Evolutionary conservation across 1,140 invertebrate genomes (phyloP), one percentile per base, ranked within the genome.

Genomic region (Copidosoma floridanum): DNA sequence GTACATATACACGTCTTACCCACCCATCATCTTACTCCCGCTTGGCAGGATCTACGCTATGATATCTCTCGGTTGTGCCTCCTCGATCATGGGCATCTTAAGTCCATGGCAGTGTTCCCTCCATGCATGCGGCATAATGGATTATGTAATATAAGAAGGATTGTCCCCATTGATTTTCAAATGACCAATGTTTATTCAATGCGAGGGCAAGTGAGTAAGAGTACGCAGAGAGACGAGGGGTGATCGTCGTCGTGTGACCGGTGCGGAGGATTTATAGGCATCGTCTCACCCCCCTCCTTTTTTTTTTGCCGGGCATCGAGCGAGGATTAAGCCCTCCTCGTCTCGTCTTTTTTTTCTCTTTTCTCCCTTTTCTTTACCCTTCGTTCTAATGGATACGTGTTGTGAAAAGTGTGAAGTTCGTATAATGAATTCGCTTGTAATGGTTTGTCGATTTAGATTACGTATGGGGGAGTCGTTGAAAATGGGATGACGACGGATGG

Each of bases 141-240:
- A 60, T 60, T 60, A 60, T 60, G 48, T 54, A 54, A 60, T 54
- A 40, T 47, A 60, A 60, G 43, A 60, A 44, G 51, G 43, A 54
- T 54, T 37, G 50, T 32, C 50, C 43, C 40, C 43, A 60, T 60
- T 60, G 58, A 60, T 60, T 60, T 38, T 59, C 43, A 59, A 54
- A 54, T 60, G 50, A 43, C 32, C 38, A 43, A 54, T 60, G 58
- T 60, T 60, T 60, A 60, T 60, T 60, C 54, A 60, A 43, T 43
- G 44, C 35, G 56, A 24, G 20, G 4, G 12, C 14, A 38, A 53
- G 50, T 8, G 29, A 32, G 29, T 8, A 32, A 32, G n/a, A n/a
- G n/a, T n/a, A n/a, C n/a, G n/a, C 29, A 32, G 29, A 32, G 29
- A 32, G 29, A n/a, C n/a, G n/a, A n/a, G n/a, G n/a, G n/a, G n/a